Evolutionary conservation across 2,797 vertebrate genomes (phyloP).

Genomic region (Botia kubotai): DNA sequence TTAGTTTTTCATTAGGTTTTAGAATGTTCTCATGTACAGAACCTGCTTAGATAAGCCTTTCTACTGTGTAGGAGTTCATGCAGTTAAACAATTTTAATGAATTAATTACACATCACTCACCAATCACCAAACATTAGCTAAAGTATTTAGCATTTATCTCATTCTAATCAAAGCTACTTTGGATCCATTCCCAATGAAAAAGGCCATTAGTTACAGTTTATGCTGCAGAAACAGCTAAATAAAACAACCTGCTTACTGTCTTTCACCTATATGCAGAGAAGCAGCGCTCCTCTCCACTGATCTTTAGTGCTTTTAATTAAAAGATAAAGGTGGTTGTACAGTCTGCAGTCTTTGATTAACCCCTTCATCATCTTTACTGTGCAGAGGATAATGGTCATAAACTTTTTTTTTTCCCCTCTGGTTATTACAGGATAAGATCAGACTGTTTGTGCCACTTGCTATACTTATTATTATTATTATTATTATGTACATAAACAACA

Average conservation of each 20-base stretch:
- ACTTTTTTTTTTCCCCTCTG: neutral
- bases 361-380: neutral
- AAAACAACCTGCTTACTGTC: slow-evolving; percentile 26
- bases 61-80: neutral
- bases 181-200: neutral
- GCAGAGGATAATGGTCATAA: too few relatives aligned
- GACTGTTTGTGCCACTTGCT: too few relatives aligned
- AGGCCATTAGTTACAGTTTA: slow-evolving; percentile 42
- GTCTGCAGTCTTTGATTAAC: slow-evolving; percentile 5
- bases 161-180: slow-evolving; percentile 16
- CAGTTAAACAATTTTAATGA: neutral
- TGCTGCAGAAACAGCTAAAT: slow-evolving; percentile 34
- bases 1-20: neutral
- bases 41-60: neutral
- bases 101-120: slow-evolving; percentile 16
- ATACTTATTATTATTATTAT: too few relatives aligned
- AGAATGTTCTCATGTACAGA: neutral
- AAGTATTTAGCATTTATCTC: slow-evolving; percentile 9
- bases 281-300: neutral
- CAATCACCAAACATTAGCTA: slow-evolving; percentile 4
- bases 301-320: slow-evolving; percentile 35
- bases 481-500: too few relatives aligned
- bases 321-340: slow-evolving; percentile 25
- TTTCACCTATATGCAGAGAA: slow-evolving; percentile 15
- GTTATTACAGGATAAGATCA: too few relatives aligned